Conservation (phyloP, 2,888 invertebrate genomes). For the Chymomyza caudatula region DNA sequence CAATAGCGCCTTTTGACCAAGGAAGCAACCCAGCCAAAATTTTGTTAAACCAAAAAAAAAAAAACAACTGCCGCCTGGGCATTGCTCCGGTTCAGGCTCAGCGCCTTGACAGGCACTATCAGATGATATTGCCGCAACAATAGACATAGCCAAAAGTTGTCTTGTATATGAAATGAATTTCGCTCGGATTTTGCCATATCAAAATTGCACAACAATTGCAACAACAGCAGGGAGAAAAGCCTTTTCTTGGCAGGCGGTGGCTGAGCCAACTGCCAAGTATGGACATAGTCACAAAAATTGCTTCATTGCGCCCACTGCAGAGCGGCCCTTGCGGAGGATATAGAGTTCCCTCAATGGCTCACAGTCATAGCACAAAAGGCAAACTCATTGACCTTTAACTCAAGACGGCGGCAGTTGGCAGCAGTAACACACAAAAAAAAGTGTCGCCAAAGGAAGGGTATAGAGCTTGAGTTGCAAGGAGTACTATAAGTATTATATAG, state of each 20-base stretch:
- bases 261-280: not conserved
- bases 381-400: constrained; percentile 69
- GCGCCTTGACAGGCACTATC: constrained; percentile 39
- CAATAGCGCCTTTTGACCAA: not conserved
- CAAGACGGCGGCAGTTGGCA: constrained; percentile 6
- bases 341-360: not conserved
- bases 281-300: not conserved
- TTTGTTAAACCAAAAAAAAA: not conserved
- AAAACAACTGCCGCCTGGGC: not conserved
- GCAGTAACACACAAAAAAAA: constrained; percentile 34
- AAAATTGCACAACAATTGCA: constrained; percentile 29
- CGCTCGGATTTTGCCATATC: constrained; percentile 30
- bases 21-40: not conserved
- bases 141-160: constrained; percentile 25
- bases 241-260: not conserved
- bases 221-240: constrained; percentile 1
- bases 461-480: no score
- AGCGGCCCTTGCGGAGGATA: not conserved
- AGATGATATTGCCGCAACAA: constrained; percentile 32
- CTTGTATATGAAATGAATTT: constrained; percentile 16
- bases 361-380: constrained; percentile 2
- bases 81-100: constrained; percentile 25
- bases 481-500: no score
- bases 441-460: constrained; percentile 68
- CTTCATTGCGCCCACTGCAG: not conserved